Conservation (phyloP, 2,888 invertebrate species). For the Dorcus hopei region DNA sequence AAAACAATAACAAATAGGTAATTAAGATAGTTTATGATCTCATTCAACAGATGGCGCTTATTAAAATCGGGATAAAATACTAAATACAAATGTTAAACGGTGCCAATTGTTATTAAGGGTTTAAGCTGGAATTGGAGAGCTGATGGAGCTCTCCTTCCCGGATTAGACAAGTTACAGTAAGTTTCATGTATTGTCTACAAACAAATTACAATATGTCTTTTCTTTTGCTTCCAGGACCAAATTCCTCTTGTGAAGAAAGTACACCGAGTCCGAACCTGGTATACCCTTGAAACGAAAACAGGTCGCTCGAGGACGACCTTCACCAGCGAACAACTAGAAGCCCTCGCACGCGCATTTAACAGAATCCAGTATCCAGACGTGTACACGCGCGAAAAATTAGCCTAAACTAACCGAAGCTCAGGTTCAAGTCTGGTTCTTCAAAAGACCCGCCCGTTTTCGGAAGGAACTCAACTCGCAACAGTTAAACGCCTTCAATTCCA, state of each 20-base stretch:
- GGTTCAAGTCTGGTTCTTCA: constrained; percentile 67
- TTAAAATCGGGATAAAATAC: too few relatives aligned
- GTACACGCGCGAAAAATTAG: constrained; percentile 71
- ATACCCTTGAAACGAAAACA: constrained; percentile 69
- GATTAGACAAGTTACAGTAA: too few relatives aligned
- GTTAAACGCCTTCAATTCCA: constrained; percentile 74
- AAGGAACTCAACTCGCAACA: constrained; percentile 83
- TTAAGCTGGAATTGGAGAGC: too few relatives aligned
- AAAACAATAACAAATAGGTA: too few relatives aligned
- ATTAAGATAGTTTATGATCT: too few relatives aligned
- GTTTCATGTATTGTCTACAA: too few relatives aligned
- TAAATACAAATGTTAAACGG: too few relatives aligned
- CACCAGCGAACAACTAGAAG: constrained; percentile 70
- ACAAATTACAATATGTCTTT: not conserved
- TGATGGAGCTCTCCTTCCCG: too few relatives aligned
- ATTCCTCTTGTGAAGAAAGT: constrained; percentile 57
- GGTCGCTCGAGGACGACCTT: constrained; percentile 73
- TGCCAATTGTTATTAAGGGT: too few relatives aligned
- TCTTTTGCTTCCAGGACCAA: constrained; percentile 47
- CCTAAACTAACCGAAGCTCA: constrained; percentile 57
- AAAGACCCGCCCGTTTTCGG: constrained; percentile 68
- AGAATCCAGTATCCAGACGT: constrained; percentile 75
- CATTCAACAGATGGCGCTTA: too few relatives aligned
- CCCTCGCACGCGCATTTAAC: constrained; percentile 68
- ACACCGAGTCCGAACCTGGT: constrained; percentile 71